These are phyloP conservation scores for Ibycter americanus DNA, from an alignment of 2,797 vertebrate species.

Conservation along the genomic window DNA sequence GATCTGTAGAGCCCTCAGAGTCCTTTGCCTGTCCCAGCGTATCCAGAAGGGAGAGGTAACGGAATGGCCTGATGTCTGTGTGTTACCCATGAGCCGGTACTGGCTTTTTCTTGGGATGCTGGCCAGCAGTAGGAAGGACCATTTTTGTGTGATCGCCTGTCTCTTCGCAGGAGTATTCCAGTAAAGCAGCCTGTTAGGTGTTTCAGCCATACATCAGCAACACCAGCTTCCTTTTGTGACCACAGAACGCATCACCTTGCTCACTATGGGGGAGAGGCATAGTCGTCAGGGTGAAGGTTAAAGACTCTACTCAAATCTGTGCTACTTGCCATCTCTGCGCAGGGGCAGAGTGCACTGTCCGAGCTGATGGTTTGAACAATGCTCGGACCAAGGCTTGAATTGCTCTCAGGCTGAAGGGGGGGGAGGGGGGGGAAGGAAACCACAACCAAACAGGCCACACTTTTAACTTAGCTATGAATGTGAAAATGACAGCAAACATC, in stretches of 20 bases:
- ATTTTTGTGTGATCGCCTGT: neutral
- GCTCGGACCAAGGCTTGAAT: neutral
- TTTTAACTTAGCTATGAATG: neutral
- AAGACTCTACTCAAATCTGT: neutral
- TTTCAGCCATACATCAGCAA: neutral
- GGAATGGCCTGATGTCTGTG: too few relatives aligned
- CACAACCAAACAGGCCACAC: neutral
- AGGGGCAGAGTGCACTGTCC: neutral
- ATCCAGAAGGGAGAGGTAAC: neutral
- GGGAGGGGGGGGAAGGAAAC: too few relatives aligned
- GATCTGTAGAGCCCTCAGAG: neutral
- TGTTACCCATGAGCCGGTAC: neutral
- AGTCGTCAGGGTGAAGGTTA: neutral
- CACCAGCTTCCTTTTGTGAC: neutral
- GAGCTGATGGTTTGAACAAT: neutral
- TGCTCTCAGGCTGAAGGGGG: neutral
- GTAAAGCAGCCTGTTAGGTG: neutral
- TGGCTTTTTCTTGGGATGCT: neutral
- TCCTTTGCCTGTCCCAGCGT: neutral
- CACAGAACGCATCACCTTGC: neutral
- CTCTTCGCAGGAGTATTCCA: neutral
- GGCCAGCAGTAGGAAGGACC: neutral
- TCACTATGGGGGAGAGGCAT: neutral
- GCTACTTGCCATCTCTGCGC: neutral
- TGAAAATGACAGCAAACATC: neutral